A percentile compares a stretch with the other conserved stretches of the same genome.
Evolutionary conservation across 2,113 vertebrate species (phyloP).

Genomic region (Megaceryle torquata): DNA sequence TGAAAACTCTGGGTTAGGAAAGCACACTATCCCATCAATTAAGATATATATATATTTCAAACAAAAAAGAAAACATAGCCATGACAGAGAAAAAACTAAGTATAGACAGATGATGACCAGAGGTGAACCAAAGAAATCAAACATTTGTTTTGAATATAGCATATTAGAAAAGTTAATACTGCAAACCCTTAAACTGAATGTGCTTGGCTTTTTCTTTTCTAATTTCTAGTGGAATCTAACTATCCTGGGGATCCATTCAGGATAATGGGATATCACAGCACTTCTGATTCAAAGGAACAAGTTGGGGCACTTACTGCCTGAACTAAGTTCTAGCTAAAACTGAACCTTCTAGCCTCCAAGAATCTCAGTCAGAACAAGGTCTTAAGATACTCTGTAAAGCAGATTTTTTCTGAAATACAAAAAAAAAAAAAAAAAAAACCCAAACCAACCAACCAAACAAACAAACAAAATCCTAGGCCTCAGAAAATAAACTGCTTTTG

Average conservation of each 20-base stretch:
- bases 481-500: neutral
- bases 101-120: neutral
- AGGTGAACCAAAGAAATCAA: neutral
- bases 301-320: neutral
- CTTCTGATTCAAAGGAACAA: neutral
- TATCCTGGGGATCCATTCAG: neutral
- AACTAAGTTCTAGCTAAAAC: neutral
- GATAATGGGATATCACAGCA: neutral
- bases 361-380: neutral
- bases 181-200: neutral
- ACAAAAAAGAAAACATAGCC: neutral
- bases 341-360: neutral
- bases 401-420: neutral
- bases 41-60: too few relatives aligned
- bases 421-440: too few relatives aligned
- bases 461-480: neutral
- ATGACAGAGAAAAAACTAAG: neutral
- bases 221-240: neutral
- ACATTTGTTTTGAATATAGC: neutral
- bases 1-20: neutral
- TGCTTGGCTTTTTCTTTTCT: neutral
- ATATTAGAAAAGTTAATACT: neutral
- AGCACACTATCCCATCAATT: neutral
- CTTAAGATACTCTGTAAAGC: neutral
- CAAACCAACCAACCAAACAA: too few relatives aligned